Percentiles rank a stretch among this genome's conserved stretches.
Evolutionary conservation across 2,888 invertebrate species (phyloP).

Genomic region (Ecliptopera silaceata): DNA sequence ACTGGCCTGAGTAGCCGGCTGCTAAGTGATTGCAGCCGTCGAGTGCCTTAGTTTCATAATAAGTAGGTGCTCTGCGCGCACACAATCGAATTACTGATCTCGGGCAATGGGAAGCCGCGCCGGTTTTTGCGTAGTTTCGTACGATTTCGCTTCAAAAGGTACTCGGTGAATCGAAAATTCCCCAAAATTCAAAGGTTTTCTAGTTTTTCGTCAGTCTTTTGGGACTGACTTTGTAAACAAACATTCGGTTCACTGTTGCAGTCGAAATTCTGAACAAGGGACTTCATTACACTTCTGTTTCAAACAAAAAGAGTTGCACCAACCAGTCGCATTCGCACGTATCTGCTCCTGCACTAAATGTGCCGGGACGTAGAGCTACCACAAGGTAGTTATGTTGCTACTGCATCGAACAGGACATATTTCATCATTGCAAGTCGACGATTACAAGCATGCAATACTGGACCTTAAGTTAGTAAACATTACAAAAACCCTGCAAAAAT

Average conservation of each 20-base stretch:
- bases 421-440: too few relatives aligned
- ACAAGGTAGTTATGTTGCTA: too few relatives aligned
- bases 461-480: too few relatives aligned
- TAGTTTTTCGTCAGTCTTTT: background rate
- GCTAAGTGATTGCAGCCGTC: background rate
- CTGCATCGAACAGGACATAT: too few relatives aligned
- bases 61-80: conserved; percentile 5
- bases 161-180: conserved; percentile 18
- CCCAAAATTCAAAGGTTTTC: conserved; percentile 5
- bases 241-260: conserved; percentile 2
- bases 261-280: background rate
- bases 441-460: too few relatives aligned
- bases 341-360: too few relatives aligned
- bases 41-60: conserved; percentile 1
- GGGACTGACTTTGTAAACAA: conserved; percentile 6
- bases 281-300: background rate
- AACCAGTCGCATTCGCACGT: too few relatives aligned
- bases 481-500: too few relatives aligned
- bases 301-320: background rate
- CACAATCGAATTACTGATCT: conserved; percentile 11
- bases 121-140: background rate
- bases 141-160: background rate
- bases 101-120: conserved; percentile 6
- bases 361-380: too few relatives aligned
- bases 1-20: background rate